Conservation (phyloP, 2,888 invertebrate genomes). For the Gnatocerus cornutus region DNA sequence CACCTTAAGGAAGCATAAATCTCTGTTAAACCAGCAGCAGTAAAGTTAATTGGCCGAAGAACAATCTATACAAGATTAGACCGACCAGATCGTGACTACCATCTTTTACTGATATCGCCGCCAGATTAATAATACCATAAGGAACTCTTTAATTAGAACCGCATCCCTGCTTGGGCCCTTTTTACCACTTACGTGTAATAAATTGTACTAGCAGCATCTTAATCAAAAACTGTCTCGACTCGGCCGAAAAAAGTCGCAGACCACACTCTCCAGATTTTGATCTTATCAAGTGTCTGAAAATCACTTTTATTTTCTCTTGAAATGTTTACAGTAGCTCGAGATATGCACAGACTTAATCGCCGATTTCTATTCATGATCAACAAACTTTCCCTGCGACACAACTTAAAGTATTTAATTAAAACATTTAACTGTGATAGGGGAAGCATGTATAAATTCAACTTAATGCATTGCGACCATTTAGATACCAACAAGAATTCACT, state of each 20-base stretch:
- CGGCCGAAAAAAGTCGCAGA: not conserved
- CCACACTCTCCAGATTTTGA: conserved; percentile 16
- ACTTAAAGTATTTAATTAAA: conserved; percentile 31
- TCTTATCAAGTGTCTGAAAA: conserved; percentile 25
- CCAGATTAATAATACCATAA: conserved; percentile 54
- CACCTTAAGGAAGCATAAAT: conserved; percentile 67
- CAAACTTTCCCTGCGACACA: conserved; percentile 25
- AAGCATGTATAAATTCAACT: conserved; percentile 27
- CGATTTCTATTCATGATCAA: conserved; percentile 39
- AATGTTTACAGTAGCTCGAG: conserved; percentile 23
- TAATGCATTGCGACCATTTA: conserved; percentile 40
- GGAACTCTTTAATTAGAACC: conserved; percentile 44
- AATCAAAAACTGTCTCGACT: conserved; percentile 4
- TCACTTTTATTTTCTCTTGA: conserved; percentile 13
- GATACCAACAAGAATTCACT: conserved; percentile 38
- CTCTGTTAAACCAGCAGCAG: conserved; percentile 63
- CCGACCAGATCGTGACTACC: conserved; percentile 62
- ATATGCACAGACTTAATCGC: conserved; percentile 37
- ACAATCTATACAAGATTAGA: conserved; percentile 64
- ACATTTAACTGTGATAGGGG: conserved; percentile 35
- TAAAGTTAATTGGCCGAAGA: conserved; percentile 66
- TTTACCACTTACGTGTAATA: conserved; percentile 15
- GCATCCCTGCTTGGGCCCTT: conserved; percentile 34
- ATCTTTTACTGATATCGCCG: conserved; percentile 59
- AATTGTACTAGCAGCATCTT: not conserved